Evolutionary conservation across 1,140 invertebrate genomes (phyloP).

Genomic region (Drosophila bipectinata): DNA sequence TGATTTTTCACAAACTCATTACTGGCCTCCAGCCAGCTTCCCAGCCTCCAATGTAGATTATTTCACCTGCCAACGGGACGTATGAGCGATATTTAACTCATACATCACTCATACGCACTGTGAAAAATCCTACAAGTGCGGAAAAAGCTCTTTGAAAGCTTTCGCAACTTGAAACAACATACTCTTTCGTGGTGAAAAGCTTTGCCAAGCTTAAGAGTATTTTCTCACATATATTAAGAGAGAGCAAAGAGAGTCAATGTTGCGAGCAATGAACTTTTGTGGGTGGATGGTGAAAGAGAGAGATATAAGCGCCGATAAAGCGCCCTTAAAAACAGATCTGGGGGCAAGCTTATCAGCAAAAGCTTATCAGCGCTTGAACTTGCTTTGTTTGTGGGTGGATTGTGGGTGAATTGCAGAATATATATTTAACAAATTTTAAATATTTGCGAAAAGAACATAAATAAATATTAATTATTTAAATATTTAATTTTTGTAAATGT

Average conservation of each 20-base stretch:
- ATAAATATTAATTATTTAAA: neutral
- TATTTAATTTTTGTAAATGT: neutral
- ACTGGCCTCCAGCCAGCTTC: slow-evolving; percentile 7
- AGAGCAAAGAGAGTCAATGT: neutral
- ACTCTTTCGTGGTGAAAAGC: slow-evolving; percentile 71
- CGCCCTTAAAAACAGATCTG: slow-evolving; percentile 16
- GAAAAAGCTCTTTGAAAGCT: slow-evolving; percentile 58
- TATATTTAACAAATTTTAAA: too few relatives aligned
- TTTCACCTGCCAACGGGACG: slow-evolving; percentile 27
- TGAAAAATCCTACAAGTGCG: slow-evolving; percentile 16
- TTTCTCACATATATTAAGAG: too few relatives aligned
- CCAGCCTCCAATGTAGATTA: slow-evolving; percentile 8
- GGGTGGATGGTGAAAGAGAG: slow-evolving; percentile 8
- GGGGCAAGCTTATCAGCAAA: slow-evolving; percentile 42
- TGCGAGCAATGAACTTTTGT: slow-evolving; percentile 59
- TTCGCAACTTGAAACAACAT: slow-evolving; percentile 43
- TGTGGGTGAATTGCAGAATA: slow-evolving; percentile 12
- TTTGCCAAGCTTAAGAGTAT: slow-evolving; percentile 22
- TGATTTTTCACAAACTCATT: slow-evolving; percentile 39
- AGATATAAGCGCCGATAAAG: slow-evolving; percentile 30
- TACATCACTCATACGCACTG: slow-evolving; percentile 32
- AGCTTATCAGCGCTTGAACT: slow-evolving; percentile 62
- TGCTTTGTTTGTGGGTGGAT: slow-evolving; percentile 20
- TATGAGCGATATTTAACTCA: slow-evolving; percentile 33
- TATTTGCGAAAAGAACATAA: neutral